These are phyloP conservation scores for Propithecus deckenii DNA, from an alignment of 2,797 vertebrate species.

Conservation along the genomic window DNA sequence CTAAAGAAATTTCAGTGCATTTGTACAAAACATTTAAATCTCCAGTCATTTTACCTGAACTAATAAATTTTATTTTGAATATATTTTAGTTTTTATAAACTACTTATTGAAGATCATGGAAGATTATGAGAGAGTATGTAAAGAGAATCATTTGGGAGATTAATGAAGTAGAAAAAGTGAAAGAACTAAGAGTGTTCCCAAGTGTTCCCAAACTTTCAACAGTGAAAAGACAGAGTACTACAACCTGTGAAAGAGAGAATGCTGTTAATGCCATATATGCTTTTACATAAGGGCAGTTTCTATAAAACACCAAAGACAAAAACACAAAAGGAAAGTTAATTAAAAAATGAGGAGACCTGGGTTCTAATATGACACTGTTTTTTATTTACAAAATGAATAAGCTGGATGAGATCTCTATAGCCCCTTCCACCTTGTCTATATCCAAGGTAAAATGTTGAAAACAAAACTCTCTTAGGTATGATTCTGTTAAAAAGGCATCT, in stretches of 20 bases:
- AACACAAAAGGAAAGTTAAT: not conserved
- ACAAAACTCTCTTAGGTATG: not conserved
- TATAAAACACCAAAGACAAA: not conserved
- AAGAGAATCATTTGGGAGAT: not conserved
- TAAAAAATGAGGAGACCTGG: not conserved
- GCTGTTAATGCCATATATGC: not conserved
- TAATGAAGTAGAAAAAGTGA: not conserved
- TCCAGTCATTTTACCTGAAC: not conserved
- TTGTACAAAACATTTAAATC: not conserved
- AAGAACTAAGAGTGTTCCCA: not conserved
- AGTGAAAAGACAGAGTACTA: not conserved
- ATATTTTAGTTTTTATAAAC: conserved; percentile 31
- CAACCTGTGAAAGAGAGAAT: not conserved
- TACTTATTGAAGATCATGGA: not conserved
- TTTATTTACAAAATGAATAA: not conserved
- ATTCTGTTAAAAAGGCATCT: not conserved
- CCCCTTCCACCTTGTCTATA: not conserved
- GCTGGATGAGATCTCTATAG: not conserved
- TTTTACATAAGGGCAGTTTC: not conserved
- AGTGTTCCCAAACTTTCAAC: not conserved
- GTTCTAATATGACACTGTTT: not conserved
- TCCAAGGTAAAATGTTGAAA: not conserved
- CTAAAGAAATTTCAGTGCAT: not conserved
- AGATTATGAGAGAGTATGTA: not conserved
- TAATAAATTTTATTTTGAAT: conserved; percentile 15